phyloP scores from a whole-genome alignment of 2,113 vertebrate genomes.

The Shinisaurus crocodilurus region DNA sequence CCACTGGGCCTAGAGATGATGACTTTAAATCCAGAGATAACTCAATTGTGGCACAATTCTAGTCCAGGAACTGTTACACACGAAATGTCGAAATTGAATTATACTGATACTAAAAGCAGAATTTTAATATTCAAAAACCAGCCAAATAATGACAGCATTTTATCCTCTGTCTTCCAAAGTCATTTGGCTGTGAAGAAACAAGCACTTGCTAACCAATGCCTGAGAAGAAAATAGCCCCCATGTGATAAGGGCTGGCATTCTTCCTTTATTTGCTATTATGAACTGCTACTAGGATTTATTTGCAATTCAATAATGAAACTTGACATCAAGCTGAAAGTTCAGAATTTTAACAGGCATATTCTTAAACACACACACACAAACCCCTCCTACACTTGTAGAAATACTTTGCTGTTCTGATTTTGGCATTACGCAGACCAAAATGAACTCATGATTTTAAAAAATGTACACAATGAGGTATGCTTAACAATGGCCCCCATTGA shows the following conservation, averaged over 20 bases:
- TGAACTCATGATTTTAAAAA: not conserved
- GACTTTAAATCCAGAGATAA: constrained; percentile 45
- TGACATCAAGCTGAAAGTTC: not conserved
- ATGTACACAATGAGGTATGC: not conserved
- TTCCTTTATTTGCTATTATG: constrained; percentile 6
- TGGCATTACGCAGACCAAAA: not conserved
- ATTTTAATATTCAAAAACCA: constrained; percentile 6
- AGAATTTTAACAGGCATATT: not conserved
- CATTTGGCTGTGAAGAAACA: not conserved
- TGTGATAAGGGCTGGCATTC: not conserved
- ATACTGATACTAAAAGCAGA: constrained; percentile 32
- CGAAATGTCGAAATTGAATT: constrained; percentile 33
- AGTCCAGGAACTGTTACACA: not conserved
- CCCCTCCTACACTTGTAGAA: not conserved
- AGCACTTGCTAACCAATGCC: not conserved
- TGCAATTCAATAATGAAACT: not conserved
- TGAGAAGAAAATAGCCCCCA: not conserved
- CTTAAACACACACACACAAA: not conserved
- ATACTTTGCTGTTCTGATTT: not conserved
- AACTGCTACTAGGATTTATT: not conserved
- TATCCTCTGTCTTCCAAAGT: not conserved
- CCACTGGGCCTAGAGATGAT: constrained; percentile 17
- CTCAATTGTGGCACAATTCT: not conserved
- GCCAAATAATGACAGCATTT: not conserved
- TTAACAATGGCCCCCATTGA: not conserved